These are phyloP conservation scores for Haliclona indistincta DNA, from an alignment of 37 sponge, comb jelly and placozoan species.

Conservation along the genomic window DNA sequence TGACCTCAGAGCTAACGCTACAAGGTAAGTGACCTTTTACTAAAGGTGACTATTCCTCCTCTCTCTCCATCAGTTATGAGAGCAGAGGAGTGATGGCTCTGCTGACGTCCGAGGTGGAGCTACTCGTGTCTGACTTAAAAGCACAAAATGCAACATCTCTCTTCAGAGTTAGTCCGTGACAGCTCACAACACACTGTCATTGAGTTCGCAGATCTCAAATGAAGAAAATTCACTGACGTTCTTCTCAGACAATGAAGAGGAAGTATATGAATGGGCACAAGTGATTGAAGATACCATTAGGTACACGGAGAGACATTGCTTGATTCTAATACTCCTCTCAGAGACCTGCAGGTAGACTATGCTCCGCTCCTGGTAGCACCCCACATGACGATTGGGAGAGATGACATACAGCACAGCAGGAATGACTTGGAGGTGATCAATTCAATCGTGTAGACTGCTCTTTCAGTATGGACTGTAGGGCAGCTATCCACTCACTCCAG, in stretches of 20 bases:
- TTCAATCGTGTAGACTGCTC: neutral
- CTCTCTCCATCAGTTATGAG: constrained; percentile 44
- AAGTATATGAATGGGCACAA: constrained; percentile 35
- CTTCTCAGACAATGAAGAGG: constrained; percentile 38
- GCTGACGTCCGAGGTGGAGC: constrained; percentile 29
- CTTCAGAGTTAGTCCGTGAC: constrained; percentile 18
- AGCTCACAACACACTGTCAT: neutral
- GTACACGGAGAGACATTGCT: constrained; percentile 17
- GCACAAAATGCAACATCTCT: constrained; percentile 34
- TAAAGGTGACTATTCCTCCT: neutral
- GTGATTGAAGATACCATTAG: constrained; percentile 28
- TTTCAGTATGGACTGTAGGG: neutral
- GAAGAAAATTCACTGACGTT: constrained; percentile 45
- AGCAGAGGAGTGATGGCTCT: constrained; percentile 63
- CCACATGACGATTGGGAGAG: neutral
- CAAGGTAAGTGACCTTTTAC: neutral
- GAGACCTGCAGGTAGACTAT: neutral
- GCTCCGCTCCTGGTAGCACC: neutral
- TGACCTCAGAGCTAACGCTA: constrained; percentile 15
- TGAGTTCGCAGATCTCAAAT: constrained; percentile 36
- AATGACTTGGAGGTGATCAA: neutral
- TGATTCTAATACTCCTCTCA: neutral
- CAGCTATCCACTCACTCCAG: neutral
- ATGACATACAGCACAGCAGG: neutral
- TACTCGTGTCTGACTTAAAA: constrained; percentile 25